Percentiles rank a stretch among this genome's conserved stretches.
Evolutionary conservation across 2,113 vertebrate genomes (phyloP).

Genomic region (Notarius lentiginosus): DNA sequence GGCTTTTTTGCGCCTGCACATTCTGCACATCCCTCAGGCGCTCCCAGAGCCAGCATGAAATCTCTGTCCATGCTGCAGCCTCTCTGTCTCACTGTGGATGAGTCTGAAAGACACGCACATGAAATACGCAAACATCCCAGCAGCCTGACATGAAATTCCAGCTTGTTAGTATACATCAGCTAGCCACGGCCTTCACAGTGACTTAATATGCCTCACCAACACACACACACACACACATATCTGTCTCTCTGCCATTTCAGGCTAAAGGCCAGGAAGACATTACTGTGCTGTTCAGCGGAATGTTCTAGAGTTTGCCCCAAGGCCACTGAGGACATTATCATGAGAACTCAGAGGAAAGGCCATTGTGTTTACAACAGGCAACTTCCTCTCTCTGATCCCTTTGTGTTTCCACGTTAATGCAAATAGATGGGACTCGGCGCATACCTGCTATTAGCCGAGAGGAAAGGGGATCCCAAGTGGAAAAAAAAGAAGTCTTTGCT

Average conservation of each 20-base stretch:
- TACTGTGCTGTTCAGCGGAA: constrained; percentile 43
- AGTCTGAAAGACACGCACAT: constrained; percentile 55
- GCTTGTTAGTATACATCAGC: constrained; percentile 53
- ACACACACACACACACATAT: background rate
- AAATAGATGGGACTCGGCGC: constrained; percentile 35
- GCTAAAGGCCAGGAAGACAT: constrained; percentile 51
- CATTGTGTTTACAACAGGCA: constrained; percentile 54
- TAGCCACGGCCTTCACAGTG: background rate
- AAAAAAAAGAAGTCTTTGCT: background rate
- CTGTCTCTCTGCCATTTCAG: constrained; percentile 48
- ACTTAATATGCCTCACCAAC: constrained; percentile 36
- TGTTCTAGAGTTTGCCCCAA: constrained; percentile 52
- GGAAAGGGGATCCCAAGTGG: constrained; percentile 19
- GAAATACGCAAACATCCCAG: constrained; percentile 37
- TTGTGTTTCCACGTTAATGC: constrained; percentile 53
- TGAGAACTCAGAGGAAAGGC: constrained; percentile 55
- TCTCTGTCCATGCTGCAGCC: constrained; percentile 54
- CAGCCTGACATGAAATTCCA: constrained; percentile 62
- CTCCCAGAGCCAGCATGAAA: constrained; percentile 50
- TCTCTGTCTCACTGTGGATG: constrained; percentile 45
- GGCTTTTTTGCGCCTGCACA: constrained; percentile 7
- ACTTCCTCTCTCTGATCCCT: constrained; percentile 55
- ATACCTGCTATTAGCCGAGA: constrained; percentile 18
- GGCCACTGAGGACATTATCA: constrained; percentile 54
- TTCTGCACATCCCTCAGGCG: constrained; percentile 62